Evolutionary conservation across 2,888 invertebrate genomes (phyloP).

Genomic region (Deilephila elpenor): DNA sequence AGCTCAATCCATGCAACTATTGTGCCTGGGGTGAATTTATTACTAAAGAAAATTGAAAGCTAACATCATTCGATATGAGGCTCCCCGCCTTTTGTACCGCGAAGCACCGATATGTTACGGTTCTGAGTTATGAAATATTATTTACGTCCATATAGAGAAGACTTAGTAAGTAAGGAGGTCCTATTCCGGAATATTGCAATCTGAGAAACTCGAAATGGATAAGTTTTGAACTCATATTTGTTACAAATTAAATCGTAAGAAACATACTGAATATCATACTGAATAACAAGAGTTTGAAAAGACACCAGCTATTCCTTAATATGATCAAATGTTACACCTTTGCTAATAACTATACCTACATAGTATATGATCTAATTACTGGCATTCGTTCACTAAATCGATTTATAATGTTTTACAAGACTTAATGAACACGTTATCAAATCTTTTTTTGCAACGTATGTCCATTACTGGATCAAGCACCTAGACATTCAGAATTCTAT

Average conservation of each 20-base stretch:
- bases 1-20: constrained; percentile 7
- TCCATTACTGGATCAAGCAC: no score
- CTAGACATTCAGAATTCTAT: no score
- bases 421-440: no score
- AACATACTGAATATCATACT: no score
- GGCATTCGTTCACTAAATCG: no score
- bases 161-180: neutral
- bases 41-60: constrained; percentile 17
- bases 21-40: constrained; percentile 3
- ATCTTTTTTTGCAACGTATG: no score
- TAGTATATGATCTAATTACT: no score
- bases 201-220: neutral
- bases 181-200: neutral
- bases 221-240: neutral
- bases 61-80: constrained; percentile 6
- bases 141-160: constrained; percentile 1
- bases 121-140: neutral
- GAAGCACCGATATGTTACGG: neutral
- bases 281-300: no score
- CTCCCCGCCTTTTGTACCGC: constrained; percentile 1
- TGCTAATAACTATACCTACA: no score
- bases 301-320: no score
- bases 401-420: no score
- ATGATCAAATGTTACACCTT: no score
- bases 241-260: neutral